Evolutionary conservation across 2,888 invertebrate species (phyloP).

Genomic region (Eupithecia subfuscata): DNA sequence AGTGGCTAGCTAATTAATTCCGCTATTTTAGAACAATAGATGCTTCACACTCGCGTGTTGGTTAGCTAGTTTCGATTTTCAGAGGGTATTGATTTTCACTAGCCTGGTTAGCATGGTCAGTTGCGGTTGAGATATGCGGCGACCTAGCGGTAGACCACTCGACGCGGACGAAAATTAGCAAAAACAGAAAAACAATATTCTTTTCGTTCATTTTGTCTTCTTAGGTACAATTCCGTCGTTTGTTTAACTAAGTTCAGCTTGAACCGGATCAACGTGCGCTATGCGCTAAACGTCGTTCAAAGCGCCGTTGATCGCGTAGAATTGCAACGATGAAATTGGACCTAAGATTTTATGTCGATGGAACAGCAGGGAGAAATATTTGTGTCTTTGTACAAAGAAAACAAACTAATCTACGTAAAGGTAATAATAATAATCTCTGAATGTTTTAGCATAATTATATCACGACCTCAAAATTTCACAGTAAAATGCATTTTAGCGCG

Average conservation of each 20-base stretch:
- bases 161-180: neutral
- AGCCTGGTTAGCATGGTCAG: neutral
- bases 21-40: constrained; percentile 38
- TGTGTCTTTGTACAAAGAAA: neutral
- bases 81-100: constrained; percentile 1
- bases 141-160: neutral
- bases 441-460: constrained; percentile 1
- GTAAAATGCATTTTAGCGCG: constrained; percentile 30
- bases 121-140: neutral
- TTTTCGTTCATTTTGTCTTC: neutral
- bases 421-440: neutral
- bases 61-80: constrained; percentile 13
- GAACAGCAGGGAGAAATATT: neutral
- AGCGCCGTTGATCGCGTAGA: too few relatives aligned
- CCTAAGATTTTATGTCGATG: neutral
- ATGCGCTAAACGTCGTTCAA: too few relatives aligned
- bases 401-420: neutral
- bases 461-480: constrained; percentile 16
- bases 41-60: constrained; percentile 21
- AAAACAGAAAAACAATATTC: neutral
- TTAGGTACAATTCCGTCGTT: too few relatives aligned
- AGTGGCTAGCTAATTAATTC: constrained; percentile 39
- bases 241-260: neutral
- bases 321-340: too few relatives aligned
- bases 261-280: too few relatives aligned